Base-by-base conservation (phyloP, 2,888 invertebrate species). In the Cerceris ruficornis region DNA sequence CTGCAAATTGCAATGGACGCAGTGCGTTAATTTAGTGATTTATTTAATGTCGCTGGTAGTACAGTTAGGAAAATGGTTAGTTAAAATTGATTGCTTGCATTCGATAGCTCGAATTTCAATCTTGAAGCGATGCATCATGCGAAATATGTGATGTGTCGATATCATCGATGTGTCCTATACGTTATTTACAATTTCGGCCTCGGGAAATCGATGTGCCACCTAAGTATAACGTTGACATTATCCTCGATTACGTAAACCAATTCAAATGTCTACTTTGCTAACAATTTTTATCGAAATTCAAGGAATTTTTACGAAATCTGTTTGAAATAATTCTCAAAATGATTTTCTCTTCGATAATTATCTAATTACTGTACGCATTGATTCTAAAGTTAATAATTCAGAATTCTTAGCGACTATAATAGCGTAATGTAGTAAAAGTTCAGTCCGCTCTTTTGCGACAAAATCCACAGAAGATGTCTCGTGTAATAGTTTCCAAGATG, bases 111-210 rank as follows among this genome's bases (percentile, higher is more conserved):
- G 11, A 52, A 28, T 42, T 54, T 46, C 59, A 15, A 42, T n/a
- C 14, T 15, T 8, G 39, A 17, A 43, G 52, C 13, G 46, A 49
- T 39, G 39, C 60, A 52, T 66, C 52, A 13, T 14, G 43, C 13
- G 58, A 41, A 60, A 52, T 49, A 17, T 59, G 64, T 15, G 15
- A 58, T 42, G 42, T 50, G 65, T 69, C 60, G 28, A 28, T 28
- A 52, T 13, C 60, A 60, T n/a, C 50, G 55, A 42, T 41, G 43
- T 41, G 55, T 41, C 52, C 41, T 42, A 49, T 73, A 57, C 57
- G 61, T 67, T 73, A 73, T 73, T 73, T 73, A 73, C 9, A 59
- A 43, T 62, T 50, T 13, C 39, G 42, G 14, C 43, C 43, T 11
- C n/a, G 28, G 57, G 61, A 68, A 50, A 67, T 67, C 55, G 73